Conservation (phyloP, 2,113 vertebrate species). For the Callithrix jacchus region DNA sequence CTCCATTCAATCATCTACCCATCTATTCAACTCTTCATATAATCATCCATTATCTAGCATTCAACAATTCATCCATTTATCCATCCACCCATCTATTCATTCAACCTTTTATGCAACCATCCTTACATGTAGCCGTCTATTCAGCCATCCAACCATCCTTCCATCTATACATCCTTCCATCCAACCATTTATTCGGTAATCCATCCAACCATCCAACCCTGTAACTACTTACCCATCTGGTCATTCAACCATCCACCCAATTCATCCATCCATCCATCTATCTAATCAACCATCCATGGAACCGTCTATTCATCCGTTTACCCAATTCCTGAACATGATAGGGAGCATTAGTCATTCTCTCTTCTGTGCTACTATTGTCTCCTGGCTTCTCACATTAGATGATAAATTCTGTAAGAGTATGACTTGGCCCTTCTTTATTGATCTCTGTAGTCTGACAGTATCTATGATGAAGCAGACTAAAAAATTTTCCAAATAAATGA, state of each 20-base stretch:
- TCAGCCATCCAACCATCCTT: background rate
- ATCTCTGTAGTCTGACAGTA: background rate
- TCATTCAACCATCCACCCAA: background rate
- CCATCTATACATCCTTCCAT: background rate
- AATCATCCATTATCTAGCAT: background rate
- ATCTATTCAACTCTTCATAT: background rate
- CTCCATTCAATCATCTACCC: background rate
- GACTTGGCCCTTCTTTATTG: background rate
- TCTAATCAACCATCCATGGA: background rate
- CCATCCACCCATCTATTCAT: background rate
- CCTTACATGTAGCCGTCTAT: background rate
- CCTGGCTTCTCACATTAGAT: background rate
- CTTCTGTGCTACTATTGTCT: background rate
- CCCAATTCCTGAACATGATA: background rate
- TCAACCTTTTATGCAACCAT: background rate
- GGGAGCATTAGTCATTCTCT: background rate
- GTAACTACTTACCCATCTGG: background rate
- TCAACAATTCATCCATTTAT: background rate
- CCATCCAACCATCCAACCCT: background rate
- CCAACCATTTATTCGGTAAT: background rate
- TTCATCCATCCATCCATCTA: background rate
- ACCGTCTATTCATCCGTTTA: background rate
- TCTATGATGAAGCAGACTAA: constrained; percentile 11
- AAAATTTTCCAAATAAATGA: constrained; percentile 13
- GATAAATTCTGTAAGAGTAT: background rate